Base-by-base conservation (phyloP, 2,797 vertebrate species). In the Pangasius macronema region DNA sequence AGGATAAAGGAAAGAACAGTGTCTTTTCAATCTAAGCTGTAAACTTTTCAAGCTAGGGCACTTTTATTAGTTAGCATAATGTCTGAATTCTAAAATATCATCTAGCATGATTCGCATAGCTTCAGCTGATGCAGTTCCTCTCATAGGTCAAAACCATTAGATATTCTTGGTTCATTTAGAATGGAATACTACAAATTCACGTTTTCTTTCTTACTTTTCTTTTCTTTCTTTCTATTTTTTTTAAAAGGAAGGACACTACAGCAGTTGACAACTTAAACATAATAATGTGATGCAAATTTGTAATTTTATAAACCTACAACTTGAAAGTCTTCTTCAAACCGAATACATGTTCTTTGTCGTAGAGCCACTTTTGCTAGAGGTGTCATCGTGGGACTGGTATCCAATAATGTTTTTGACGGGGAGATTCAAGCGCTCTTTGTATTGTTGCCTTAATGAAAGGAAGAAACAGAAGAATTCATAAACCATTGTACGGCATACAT, bases 311-410 rank as follows among this genome's bases (percentile, higher is more conserved):
- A 94, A 95, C 95, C 95, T 95, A 96, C 94, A 93, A 94, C 90
- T 92, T 93, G 92, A 94, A 90, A 91, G 73, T 82, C 72, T 88
- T 93, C 92, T 93, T 95, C 95, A 97, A 95, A 97, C 95, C 0
- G 96, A 95, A 90, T 95, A 97, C 94, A 97, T 95, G 93, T 96
- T 97, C 93, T 97, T 97, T 93, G 96, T 97, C 87, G 96, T 97
- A 92, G 96, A 97, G 84, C 96, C 96, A 53, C 96, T 97, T 95
- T 97, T 97, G 95, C 96, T 96, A 94, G 96, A 96, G 84, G 96
- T 97, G 94, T 97, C 96, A 49, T 96, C 96, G 1, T 97, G 96
- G 90, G 96, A 97, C 93, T 97, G 96, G 94, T 97, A 97, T 93
- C 96, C 95, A 22, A 97, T 93, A 88, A 95, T 87, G 87, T 92